These are phyloP conservation scores for Oryctolagus cuniculus DNA, from an alignment of 2,113 vertebrate species.

Conservation along the genomic window mOryCun1.1 NC_091433.1:7135501-7136000, in stretches of 20 bases:
- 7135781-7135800: neutral
- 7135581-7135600: constrained; percentile 54
- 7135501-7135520: neutral
- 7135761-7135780: neutral
- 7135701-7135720: constrained; percentile 59
- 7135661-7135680: constrained; percentile 60
- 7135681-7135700: constrained; percentile 35
- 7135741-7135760: neutral
- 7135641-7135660: constrained; percentile 69
- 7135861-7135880: neutral
- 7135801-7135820: neutral
- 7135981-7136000: neutral
- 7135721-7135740: neutral
- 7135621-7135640: constrained; percentile 67
- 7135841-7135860: neutral
- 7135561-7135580: constrained; percentile 67
- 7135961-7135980: neutral
- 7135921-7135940: neutral
- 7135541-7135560: constrained; percentile 46
- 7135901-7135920: neutral
- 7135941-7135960: neutral
- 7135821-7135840: neutral
- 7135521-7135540: constrained; percentile 34
- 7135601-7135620: constrained; percentile 47
- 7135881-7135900: rapidly evolving